A percentile compares a stretch with the other conserved stretches of the same genome.
phyloP scores from a whole-genome alignment of 2,888 invertebrate species.

The Drosophila eohydei region DNA sequence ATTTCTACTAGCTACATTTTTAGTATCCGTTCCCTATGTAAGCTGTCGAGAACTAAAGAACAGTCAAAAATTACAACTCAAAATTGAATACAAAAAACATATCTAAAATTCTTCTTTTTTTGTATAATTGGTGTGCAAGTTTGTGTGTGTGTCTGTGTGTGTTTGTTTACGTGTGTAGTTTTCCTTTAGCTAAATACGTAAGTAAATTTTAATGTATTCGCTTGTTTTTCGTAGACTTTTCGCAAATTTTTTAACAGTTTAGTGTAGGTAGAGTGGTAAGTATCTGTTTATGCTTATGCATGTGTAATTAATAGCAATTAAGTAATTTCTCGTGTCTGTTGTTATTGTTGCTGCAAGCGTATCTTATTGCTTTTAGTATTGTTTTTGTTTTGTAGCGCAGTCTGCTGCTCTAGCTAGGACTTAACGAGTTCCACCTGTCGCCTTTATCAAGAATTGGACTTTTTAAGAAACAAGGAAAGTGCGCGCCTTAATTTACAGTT shows the following conservation, averaged over 20 bases:
- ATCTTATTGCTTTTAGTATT: conserved; percentile 1
- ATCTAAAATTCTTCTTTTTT: conserved; percentile 3
- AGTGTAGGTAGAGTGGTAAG: conserved; percentile 38
- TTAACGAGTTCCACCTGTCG: conserved; percentile 4
- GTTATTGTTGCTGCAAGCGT: conserved; percentile 17
- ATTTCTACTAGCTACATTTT: conserved; percentile 75
- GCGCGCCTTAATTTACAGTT: conserved; percentile 56
- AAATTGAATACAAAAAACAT: not conserved
- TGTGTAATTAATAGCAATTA: conserved; percentile 50
- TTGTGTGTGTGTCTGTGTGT: conserved; percentile 23
- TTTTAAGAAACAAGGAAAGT: conserved; percentile 35
- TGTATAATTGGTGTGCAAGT: conserved; percentile 8
- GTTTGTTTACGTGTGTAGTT: conserved; percentile 30
- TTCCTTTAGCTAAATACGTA: conserved; percentile 52
- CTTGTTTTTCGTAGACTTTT: conserved; percentile 29
- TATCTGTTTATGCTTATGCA: conserved; percentile 26
- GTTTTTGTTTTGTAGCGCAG: conserved; percentile 17
- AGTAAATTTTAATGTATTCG: conserved; percentile 37
- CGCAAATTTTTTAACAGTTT: conserved; percentile 38
- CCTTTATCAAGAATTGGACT: conserved; percentile 1
- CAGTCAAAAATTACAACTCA: conserved; percentile 32
- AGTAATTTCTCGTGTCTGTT: conserved; percentile 46
- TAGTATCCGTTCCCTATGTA: conserved; percentile 40
- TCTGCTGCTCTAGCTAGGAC: conserved; percentile 10
- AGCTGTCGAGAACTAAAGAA: conserved; percentile 25